Evolutionary conservation across 2,113 vertebrate species (phyloP).

Genomic region (Dendropsophus ebraccatus): DNA sequence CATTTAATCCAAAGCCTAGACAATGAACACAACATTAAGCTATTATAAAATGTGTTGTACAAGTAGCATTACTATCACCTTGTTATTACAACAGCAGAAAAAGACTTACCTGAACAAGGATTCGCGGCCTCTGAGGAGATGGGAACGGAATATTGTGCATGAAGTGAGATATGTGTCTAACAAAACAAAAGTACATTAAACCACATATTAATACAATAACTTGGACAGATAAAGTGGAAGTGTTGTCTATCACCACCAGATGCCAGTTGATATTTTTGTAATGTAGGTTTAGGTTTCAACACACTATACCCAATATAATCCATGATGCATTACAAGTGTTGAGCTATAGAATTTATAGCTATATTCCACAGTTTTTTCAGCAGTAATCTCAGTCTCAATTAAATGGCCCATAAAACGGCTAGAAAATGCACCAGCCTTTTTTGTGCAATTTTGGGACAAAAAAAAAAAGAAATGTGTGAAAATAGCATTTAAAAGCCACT

Average conservation of each 20-base stretch:
- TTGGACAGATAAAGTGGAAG: not conserved
- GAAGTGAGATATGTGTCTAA: slow-evolving; percentile 95
- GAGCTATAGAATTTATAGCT: too few relatives aligned
- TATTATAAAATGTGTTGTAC: not conserved
- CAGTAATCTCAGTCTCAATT: too few relatives aligned
- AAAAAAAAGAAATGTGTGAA: too few relatives aligned
- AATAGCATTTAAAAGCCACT: too few relatives aligned
- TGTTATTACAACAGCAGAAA: not conserved
- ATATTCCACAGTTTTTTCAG: too few relatives aligned
- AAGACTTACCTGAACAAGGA: slow-evolving; percentile 89
- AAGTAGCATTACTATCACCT: not conserved
- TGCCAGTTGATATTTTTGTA: not conserved
- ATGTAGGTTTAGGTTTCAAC: not conserved
- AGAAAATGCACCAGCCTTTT: too few relatives aligned
- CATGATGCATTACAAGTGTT: too few relatives aligned
- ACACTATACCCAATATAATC: not conserved
- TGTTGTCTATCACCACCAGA: not conserved
- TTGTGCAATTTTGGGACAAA: too few relatives aligned
- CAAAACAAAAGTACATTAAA: slow-evolving; percentile 57
- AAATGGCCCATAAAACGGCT: too few relatives aligned
- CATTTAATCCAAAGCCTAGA: not conserved
- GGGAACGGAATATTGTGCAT: slow-evolving; percentile 98
- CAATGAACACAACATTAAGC: not conserved
- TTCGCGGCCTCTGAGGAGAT: slow-evolving; percentile 95
- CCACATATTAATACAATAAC: not conserved